Percentiles rank a stretch among this genome's conserved stretches.
These are phyloP conservation scores for Chouioia cunea DNA, from an alignment of 2,888 invertebrate species.

Conservation along the genomic window DNA sequence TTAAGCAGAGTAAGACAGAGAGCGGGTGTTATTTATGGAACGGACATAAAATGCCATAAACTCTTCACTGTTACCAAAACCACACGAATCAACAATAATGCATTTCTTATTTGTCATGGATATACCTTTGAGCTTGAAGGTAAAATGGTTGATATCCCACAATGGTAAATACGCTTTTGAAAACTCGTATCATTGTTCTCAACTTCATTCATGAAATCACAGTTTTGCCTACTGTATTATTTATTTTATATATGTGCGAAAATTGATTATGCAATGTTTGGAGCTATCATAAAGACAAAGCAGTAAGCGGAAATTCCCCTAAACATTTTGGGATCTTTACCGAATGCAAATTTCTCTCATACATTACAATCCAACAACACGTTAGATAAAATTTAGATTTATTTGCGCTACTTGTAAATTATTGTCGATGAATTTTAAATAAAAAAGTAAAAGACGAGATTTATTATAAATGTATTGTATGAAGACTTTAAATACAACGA, in stretches of 20 bases:
- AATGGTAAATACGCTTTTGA: slow-evolving; percentile 34
- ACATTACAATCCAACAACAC: slow-evolving; percentile 41
- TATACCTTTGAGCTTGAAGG: slow-evolving; percentile 49
- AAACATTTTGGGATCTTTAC: slow-evolving; percentile 45
- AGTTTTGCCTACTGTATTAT: slow-evolving; percentile 45
- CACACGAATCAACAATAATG: slow-evolving; percentile 54
- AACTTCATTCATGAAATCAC: slow-evolving; percentile 51
- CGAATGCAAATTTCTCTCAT: slow-evolving; percentile 45
- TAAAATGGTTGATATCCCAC: slow-evolving; percentile 34
- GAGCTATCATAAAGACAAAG: slow-evolving; percentile 50
- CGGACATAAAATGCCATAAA: slow-evolving; percentile 56
- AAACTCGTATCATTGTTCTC: slow-evolving; percentile 45
- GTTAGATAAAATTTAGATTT: slow-evolving; percentile 51
- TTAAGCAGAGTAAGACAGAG: slow-evolving; percentile 54
- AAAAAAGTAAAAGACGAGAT: slow-evolving; percentile 47
- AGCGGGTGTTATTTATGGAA: slow-evolving; percentile 54
- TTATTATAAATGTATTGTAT: slow-evolving; percentile 47
- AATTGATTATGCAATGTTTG: slow-evolving; percentile 46
- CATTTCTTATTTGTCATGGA: slow-evolving; percentile 54
- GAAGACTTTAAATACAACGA: slow-evolving; percentile 45
- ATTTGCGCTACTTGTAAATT: slow-evolving; percentile 57
- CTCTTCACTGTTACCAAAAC: slow-evolving; percentile 53
- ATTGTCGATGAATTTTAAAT: slow-evolving; percentile 54
- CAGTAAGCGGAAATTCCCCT: slow-evolving; percentile 42
- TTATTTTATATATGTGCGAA: slow-evolving; percentile 26